Evolutionary conservation across 2,888 invertebrate species (phyloP), one percentile per base, ranked within the genome.

Genomic region (Dicroscelio sp.): DNA sequence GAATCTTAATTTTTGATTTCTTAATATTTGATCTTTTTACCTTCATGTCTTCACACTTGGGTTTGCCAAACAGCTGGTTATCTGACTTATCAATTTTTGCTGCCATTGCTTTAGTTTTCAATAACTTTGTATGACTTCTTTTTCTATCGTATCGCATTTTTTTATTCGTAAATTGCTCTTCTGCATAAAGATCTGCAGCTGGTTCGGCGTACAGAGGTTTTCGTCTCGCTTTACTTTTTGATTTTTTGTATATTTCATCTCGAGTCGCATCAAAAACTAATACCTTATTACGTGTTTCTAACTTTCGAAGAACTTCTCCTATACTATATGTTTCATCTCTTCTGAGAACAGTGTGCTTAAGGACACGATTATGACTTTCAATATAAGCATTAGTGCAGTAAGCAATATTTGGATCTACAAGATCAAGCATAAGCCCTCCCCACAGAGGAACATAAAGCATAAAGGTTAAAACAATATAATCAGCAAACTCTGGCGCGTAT

Each of bases 361-460:
- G 25, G 0, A 63, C 58, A 27, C 38, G 38, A 14, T 85, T 73
- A 14, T 80, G 79, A 12, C 78, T 86, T 84, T 93, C 92, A 6
- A 90, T 58, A 5, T 86, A 90, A 14, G 92, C 93, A 65, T 94
- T 93, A 17, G 87, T 93, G 8, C 93, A 43, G 35, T 91, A 82
- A 17, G 90, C 91, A 43, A 93, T 85, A 2, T 87, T 30, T 17
- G n/a, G 6, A 35, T 90, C 86, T 0, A 93, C 43, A 0, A 90
- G 38, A 38, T 92, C 63, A 14, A 93, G 23, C 48, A 88, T 86
- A 8, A 93, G n/a, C 0, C 86, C 76, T 6, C 84, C 82, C 90
- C 93, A 94, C 0, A 93, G 27, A 6, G 82, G 55, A 10, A 76
- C 63, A 33, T 92, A 93, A 0, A 93, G 87, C 92, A 93, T 92